phyloP scores from a whole-genome alignment of 2,888 invertebrate genomes.

The Drosophila affinis region DNA sequence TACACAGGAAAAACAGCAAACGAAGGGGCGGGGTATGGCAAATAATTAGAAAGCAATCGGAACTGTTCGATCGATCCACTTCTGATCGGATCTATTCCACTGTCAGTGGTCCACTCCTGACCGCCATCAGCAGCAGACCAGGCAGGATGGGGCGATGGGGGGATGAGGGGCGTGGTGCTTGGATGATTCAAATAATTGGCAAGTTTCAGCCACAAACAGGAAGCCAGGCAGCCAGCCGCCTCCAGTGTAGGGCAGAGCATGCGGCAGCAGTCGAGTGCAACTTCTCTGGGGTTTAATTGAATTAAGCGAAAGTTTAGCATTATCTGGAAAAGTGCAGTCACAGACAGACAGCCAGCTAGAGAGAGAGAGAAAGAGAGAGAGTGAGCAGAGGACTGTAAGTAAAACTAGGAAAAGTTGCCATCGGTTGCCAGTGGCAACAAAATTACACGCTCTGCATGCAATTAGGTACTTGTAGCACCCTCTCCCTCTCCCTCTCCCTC shows the following conservation, averaged over 20 bases:
- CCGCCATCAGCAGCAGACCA: constrained; percentile 1
- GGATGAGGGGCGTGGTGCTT: constrained; percentile 10
- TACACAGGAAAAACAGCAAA: neutral
- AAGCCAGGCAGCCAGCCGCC: constrained; percentile 5
- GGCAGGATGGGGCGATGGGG: constrained; percentile 4
- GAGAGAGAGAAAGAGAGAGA: neutral
- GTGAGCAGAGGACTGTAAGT: neutral
- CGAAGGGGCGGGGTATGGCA: neutral
- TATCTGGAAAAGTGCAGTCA: constrained; percentile 13
- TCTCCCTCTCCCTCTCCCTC: neutral
- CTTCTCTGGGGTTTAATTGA: constrained; percentile 46
- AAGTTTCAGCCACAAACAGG: constrained; percentile 45
- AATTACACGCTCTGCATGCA: constrained; percentile 54
- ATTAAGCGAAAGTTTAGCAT: constrained; percentile 48
- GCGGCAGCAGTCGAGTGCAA: constrained; percentile 47
- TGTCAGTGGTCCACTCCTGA: constrained; percentile 1
- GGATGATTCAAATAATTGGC: constrained; percentile 40
- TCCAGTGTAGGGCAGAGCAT: neutral
- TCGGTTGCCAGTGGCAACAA: constrained; percentile 46
- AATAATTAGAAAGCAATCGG: constrained; percentile 1
- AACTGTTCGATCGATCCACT: no score
- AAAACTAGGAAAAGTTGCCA: constrained; percentile 37
- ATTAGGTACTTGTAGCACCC: constrained; percentile 39
- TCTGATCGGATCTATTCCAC: neutral
- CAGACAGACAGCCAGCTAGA: neutral